phyloP scores from a whole-genome alignment of 1,140 invertebrate genomes.

The Venustaconcha ellipsiformis region DNA sequence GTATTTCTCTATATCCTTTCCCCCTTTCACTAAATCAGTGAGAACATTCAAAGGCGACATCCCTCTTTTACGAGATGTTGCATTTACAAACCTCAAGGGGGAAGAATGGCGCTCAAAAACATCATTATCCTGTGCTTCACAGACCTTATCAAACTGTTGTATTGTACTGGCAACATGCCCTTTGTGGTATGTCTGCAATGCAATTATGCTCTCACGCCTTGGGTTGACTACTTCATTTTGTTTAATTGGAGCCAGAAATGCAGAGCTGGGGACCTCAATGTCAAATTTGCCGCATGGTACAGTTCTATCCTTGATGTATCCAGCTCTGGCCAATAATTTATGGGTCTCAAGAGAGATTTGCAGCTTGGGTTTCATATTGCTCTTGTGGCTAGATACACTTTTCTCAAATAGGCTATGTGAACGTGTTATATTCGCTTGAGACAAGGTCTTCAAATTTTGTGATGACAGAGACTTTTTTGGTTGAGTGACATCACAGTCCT shows the following conservation, averaged over 20 bases:
- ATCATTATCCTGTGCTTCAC: constrained; percentile 14
- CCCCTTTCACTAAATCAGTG: constrained; percentile 52
- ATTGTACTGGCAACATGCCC: constrained; percentile 51
- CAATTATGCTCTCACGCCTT: constrained; percentile 55
- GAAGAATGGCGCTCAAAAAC: constrained; percentile 37
- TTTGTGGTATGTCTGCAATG: constrained; percentile 47
- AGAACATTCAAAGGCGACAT: constrained; percentile 57
- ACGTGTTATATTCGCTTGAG: constrained; percentile 28
- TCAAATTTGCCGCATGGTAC: constrained; percentile 20
- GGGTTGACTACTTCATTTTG: constrained; percentile 46
- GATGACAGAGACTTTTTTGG: background rate
- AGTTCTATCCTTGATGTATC: constrained; percentile 44
- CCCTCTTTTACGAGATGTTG: constrained; percentile 42
- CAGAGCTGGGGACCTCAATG: constrained; percentile 27
- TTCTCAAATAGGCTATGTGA: constrained; percentile 49
- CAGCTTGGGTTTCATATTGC: constrained; percentile 56
- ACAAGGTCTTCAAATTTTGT: constrained; percentile 3
- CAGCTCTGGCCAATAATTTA: constrained; percentile 55
- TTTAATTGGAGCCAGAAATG: constrained; percentile 39
- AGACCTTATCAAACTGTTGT: constrained; percentile 39
- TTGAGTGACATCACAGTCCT: too few species aligned
- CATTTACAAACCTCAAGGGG: constrained; percentile 49
- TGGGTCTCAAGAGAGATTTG: constrained; percentile 60
- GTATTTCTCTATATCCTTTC: constrained; percentile 29
- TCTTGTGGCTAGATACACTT: constrained; percentile 29